Conservation (phyloP, 64 coral and sea anemone genomes). For the Dendrophyllia cribrosa region DNA sequence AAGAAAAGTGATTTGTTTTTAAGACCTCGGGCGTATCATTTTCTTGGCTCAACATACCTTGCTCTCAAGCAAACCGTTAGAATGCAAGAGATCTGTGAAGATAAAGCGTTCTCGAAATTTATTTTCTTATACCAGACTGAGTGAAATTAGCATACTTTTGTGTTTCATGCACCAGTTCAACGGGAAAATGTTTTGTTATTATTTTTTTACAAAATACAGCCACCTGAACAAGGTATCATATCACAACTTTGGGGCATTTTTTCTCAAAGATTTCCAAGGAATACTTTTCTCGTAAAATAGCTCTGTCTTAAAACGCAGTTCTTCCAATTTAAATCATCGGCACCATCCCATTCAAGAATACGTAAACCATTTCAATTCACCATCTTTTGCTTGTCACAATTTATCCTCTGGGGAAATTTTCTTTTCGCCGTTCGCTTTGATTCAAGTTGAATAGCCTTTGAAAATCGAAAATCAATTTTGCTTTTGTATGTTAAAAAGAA, state of each 20-base stretch:
- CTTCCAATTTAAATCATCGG: not conserved
- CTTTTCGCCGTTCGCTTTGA: constrained; percentile 1
- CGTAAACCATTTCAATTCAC: not conserved
- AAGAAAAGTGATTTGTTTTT: constrained; percentile 11
- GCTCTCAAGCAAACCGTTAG: not conserved
- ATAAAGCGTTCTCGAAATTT: not conserved
- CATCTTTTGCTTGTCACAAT: not conserved
- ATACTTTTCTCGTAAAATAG: not conserved
- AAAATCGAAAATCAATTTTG: not conserved
- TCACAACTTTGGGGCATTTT: not conserved
- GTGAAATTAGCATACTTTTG: constrained; percentile 18
- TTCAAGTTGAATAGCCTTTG: constrained; percentile 17
- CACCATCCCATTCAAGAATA: not conserved
- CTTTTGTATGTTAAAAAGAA: constrained; percentile 15
- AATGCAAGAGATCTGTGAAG: not conserved
- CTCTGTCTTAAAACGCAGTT: not conserved
- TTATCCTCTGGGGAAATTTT: constrained; percentile 27
- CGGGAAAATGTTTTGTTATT: not conserved
- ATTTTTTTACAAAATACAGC: not conserved
- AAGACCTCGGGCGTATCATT: not conserved
- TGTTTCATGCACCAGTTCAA: not conserved
- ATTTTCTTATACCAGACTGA: not conserved
- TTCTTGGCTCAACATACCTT: not conserved
- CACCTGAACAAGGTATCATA: not conserved
- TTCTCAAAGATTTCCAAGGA: not conserved